Evolutionary conservation across 1,140 invertebrate species (phyloP).

Genomic region (Neuroterus valhalla): DNA sequence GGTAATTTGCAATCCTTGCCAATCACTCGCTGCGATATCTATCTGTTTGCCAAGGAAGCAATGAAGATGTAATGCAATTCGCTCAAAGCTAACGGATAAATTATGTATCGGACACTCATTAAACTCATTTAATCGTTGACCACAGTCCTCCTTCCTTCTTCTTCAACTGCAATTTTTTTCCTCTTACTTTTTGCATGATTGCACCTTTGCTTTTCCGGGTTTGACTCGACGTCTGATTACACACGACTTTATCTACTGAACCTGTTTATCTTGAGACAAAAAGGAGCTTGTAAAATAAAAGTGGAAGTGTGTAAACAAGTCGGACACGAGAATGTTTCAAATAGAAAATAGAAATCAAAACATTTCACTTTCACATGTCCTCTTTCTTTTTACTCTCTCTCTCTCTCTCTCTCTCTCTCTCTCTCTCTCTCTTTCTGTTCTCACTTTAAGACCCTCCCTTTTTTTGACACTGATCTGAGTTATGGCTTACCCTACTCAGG

Average conservation of each 20-base stretch:
- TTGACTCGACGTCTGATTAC: not conserved
- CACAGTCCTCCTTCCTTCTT: not conserved
- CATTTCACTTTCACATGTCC: constrained; percentile 6
- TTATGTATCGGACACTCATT: too few relatives aligned
- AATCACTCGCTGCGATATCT: constrained; percentile 35
- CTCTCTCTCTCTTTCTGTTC: not conserved
- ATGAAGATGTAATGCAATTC: not conserved
- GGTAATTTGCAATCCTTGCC: constrained; percentile 31
- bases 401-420: not conserved
- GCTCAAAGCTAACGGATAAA: too few relatives aligned
- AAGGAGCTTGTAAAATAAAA: not conserved
- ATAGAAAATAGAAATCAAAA: constrained; percentile 9
- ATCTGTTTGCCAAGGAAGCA: constrained; percentile 37
- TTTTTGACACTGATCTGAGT: constrained; percentile 51
- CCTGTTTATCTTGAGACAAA: not conserved
- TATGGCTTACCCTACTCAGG: constrained; percentile 48
- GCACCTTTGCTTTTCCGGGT: not conserved
- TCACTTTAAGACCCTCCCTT: constrained; percentile 5
- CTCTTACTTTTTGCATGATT: not conserved
- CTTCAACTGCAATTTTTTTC: not conserved
- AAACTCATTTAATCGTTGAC: too few relatives aligned
- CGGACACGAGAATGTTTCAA: not conserved
- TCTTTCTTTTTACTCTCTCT: constrained; percentile 7
- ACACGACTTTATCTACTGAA: constrained; percentile 15
- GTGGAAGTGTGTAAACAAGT: not conserved